Percentiles rank a stretch among this genome's conserved stretches.
These are phyloP conservation scores for Patella depressa DNA, from an alignment of 2,888 invertebrate genomes.

Conservation along the genomic window DNA sequence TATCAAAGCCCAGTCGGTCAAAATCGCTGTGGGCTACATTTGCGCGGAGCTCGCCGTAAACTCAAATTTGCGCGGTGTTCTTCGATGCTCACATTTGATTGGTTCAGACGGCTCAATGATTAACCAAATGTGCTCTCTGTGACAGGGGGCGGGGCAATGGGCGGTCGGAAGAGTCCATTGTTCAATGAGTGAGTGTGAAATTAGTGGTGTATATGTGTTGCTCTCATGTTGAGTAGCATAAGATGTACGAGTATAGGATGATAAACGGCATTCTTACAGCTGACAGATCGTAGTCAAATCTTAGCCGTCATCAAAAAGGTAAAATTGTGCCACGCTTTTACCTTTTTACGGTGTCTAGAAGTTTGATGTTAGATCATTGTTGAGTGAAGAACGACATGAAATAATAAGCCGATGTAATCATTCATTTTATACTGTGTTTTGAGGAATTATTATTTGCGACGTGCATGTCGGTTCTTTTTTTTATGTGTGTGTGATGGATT, in stretches of 20 bases:
- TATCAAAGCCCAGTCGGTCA: slow-evolving; percentile 5
- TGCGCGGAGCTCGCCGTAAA: slow-evolving; percentile 9
- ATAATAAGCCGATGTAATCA: slow-evolving; percentile 5
- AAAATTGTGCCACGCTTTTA: slow-evolving; percentile 12
- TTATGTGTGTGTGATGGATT: not conserved
- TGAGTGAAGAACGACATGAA: slow-evolving; percentile 2
- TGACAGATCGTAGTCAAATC: slow-evolving; percentile 9
- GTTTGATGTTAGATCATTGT: slow-evolving; percentile 3
- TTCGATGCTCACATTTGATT: slow-evolving; percentile 3
- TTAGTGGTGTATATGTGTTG: slow-evolving; percentile 7
- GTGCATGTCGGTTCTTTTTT: not conserved
- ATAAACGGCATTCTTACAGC: slow-evolving; percentile 12
- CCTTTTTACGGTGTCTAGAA: not conserved
- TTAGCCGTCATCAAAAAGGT: slow-evolving; percentile 7
- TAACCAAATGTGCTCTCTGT: slow-evolving; percentile 27
- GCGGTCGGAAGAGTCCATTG: slow-evolving; percentile 40
- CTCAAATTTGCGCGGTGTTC: slow-evolving; percentile 36
- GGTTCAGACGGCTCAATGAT: slow-evolving; percentile 9
- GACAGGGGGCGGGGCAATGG: slow-evolving; percentile 43
- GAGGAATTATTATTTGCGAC: not conserved
- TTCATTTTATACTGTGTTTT: not conserved
- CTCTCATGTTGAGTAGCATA: slow-evolving; percentile 7
- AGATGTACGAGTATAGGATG: slow-evolving; percentile 12
- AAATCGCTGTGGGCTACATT: slow-evolving; percentile 2
- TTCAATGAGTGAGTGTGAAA: slow-evolving; percentile 20